These are phyloP conservation scores for Myodes glareolus DNA, from an alignment of 2,113 vertebrate genomes.

Conservation along the genomic window DNA sequence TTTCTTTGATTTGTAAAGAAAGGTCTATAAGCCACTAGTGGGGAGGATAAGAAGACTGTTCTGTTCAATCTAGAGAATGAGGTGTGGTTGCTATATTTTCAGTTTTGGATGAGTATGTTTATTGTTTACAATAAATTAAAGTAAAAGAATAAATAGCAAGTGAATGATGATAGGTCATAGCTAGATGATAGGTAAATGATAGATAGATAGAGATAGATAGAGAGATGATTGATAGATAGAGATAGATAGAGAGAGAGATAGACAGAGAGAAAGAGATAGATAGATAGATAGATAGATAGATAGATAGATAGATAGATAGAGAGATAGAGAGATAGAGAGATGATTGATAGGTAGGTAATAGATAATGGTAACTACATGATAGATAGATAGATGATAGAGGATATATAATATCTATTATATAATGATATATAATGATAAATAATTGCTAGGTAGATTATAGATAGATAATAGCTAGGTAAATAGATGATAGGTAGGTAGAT, in stretches of 20 bases:
- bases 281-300: neutral
- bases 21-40: neutral
- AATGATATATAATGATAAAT: neutral
- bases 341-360: neutral
- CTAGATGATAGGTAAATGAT: neutral
- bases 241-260: neutral
- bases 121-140: neutral
- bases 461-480: neutral
- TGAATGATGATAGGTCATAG: neutral
- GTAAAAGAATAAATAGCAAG: neutral
- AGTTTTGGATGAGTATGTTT: neutral
- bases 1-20: neutral
- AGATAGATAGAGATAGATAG: neutral
- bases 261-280: neutral
- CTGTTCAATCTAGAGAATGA: neutral
- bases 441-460: neutral
- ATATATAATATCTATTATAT: neutral
- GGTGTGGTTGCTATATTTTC: neutral
- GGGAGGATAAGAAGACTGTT: neutral
- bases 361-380: neutral
- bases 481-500: neutral
- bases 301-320: neutral
- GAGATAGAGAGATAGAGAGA: neutral
- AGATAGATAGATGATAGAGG: neutral
- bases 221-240: neutral